These are phyloP conservation scores for Noctua comes DNA, from an alignment of 2,888 invertebrate genomes.

Conservation along the genomic window DNA sequence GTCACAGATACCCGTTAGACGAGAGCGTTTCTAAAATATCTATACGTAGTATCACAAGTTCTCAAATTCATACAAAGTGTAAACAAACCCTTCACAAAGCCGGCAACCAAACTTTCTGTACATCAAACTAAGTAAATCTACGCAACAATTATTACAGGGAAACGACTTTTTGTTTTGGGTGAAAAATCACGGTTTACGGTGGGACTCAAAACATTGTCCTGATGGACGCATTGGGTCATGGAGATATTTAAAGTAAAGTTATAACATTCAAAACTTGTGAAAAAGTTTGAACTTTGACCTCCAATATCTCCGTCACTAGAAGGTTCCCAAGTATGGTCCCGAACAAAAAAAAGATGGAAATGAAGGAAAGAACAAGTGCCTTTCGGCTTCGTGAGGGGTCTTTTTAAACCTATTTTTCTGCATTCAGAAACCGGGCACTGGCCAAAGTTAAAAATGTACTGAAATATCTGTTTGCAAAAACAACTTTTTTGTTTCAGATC, in stretches of 20 bases:
- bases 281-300: background rate
- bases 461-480: background rate
- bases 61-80: background rate
- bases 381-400: background rate
- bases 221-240: background rate
- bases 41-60: background rate
- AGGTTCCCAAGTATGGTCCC: background rate
- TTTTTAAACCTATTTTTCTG: background rate
- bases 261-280: background rate
- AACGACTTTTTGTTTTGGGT: background rate
- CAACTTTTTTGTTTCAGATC: background rate
- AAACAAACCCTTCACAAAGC: background rate
- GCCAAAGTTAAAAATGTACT: background rate
- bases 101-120: background rate
- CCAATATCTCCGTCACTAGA: background rate
- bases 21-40: background rate
- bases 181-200: background rate
- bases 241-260: background rate
- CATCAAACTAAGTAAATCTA: background rate
- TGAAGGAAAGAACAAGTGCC: background rate
- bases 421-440: background rate
- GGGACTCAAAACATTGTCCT: background rate
- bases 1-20: background rate
- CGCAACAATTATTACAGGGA: background rate
- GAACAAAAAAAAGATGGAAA: background rate